phyloP scores from a whole-genome alignment of 2,113 vertebrate species.

The Triplophysa rosa region DNA sequence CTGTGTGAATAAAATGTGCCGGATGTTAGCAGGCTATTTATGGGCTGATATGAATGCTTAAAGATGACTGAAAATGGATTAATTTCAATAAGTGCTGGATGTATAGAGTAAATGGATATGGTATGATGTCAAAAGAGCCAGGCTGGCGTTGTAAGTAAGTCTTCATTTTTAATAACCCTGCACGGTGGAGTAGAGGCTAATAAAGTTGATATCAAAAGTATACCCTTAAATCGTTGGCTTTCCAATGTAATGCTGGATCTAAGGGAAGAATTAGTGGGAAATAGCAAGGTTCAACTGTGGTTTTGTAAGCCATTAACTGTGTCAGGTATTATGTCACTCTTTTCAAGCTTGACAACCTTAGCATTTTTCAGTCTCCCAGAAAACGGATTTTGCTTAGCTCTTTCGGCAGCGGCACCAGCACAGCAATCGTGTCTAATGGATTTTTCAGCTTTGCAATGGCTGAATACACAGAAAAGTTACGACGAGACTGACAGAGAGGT shows the following conservation, averaged over 20 bases:
- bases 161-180: constrained; percentile 2
- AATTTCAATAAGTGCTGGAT: constrained; percentile 3
- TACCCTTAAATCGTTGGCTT: constrained; percentile 30
- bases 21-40: constrained; percentile 30
- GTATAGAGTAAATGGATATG: constrained; percentile 10
- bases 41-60: constrained; percentile 7
- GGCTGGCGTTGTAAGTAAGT: constrained; percentile 17
- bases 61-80: constrained; percentile 25
- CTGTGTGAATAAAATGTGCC: constrained; percentile 9
- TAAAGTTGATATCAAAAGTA: constrained; percentile 12
- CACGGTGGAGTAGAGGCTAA: constrained; percentile 20
- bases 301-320: constrained; percentile 47
- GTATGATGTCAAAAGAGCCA: background rate
- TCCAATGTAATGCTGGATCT: constrained; percentile 20
- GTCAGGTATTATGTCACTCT: constrained; percentile 57
- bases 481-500: constrained; percentile 51
- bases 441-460: constrained; percentile 65
- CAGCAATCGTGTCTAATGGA: constrained; percentile 71
- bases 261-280: constrained; percentile 1
- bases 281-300: constrained; percentile 16
- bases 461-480: constrained; percentile 69
- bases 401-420: constrained; percentile 66
- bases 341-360: constrained; percentile 61
- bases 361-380: constrained; percentile 61
- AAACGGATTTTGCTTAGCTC: constrained; percentile 68